A percentile compares a stretch with the other conserved stretches of the same genome.
phyloP scores from a whole-genome alignment of 2,797 vertebrate species.

The Lacerta agilis region DNA sequence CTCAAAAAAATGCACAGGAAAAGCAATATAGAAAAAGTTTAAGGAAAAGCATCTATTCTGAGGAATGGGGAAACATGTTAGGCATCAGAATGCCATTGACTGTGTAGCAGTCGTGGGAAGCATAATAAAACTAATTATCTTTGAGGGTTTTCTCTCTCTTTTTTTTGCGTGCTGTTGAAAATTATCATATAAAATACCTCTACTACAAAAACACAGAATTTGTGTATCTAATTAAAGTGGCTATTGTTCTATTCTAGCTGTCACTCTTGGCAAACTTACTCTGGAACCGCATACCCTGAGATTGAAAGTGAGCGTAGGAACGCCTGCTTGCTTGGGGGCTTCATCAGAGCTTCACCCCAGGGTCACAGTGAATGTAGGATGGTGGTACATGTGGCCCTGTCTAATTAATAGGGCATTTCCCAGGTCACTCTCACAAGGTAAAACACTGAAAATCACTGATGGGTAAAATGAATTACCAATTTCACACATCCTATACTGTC shows the following conservation, averaged over 20 bases:
- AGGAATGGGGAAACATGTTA: background rate
- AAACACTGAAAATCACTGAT: background rate
- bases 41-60: background rate
- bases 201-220: slow-evolving; percentile 10
- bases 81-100: background rate
- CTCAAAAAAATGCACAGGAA: background rate
- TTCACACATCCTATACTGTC: background rate
- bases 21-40: background rate
- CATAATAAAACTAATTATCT: background rate
- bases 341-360: background rate
- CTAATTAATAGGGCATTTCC: background rate
- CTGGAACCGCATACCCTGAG: slow-evolving; percentile 8
- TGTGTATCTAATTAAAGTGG: slow-evolving; percentile 19
- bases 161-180: slow-evolving; percentile 5
- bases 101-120: background rate
- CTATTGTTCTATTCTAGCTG: background rate
- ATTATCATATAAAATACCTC: slow-evolving; percentile 36
- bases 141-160: background rate
- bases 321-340: background rate
- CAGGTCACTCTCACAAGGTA: background rate
- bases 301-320: background rate
- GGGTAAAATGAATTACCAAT: background rate
- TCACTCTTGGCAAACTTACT: background rate
- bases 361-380: background rate
- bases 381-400: background rate